Conservation (phyloP, 2,888 invertebrate genomes). For the Lasioglossum lativentre region DNA sequence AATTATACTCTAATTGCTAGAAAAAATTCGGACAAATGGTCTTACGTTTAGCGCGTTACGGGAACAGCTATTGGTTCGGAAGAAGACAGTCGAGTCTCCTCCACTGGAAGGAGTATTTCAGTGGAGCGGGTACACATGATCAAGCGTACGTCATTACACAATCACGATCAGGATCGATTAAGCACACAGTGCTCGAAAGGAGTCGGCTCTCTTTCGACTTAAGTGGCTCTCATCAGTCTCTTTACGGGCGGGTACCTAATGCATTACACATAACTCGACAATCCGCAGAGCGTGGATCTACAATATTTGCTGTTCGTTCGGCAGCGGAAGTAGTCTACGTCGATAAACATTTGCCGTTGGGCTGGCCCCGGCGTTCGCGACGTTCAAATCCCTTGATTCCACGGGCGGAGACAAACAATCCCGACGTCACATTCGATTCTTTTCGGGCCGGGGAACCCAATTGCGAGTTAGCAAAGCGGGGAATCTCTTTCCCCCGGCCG, state of each 20-base stretch:
- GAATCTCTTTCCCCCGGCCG: background rate
- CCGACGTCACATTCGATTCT: constrained; percentile 25
- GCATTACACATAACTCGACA: constrained; percentile 8
- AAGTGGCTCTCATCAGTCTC: background rate
- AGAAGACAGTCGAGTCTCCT: background rate
- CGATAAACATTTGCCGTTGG: constrained; percentile 15
- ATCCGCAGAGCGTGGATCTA: constrained; percentile 1
- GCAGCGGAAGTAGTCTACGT: background rate
- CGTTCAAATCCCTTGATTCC: constrained; percentile 4
- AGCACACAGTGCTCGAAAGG: background rate
- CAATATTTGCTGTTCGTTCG: constrained; percentile 8
- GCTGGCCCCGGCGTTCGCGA: background rate
- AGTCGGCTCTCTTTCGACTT: constrained; percentile 1
- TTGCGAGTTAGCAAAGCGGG: constrained; percentile 13
- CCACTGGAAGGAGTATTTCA: background rate
- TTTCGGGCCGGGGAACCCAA: constrained; percentile 12
- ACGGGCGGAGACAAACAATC: background rate
- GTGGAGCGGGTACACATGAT: background rate
- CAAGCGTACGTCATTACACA: background rate
- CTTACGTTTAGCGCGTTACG: too few species aligned
- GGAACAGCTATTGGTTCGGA: background rate
- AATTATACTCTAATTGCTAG: too few species aligned
- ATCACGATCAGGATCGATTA: constrained; percentile 7
- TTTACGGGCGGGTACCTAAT: background rate
- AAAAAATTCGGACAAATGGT: background rate